These are phyloP conservation scores for Gortyna flavago DNA, from an alignment of 2,888 invertebrate species.

Conservation along the genomic window DNA sequence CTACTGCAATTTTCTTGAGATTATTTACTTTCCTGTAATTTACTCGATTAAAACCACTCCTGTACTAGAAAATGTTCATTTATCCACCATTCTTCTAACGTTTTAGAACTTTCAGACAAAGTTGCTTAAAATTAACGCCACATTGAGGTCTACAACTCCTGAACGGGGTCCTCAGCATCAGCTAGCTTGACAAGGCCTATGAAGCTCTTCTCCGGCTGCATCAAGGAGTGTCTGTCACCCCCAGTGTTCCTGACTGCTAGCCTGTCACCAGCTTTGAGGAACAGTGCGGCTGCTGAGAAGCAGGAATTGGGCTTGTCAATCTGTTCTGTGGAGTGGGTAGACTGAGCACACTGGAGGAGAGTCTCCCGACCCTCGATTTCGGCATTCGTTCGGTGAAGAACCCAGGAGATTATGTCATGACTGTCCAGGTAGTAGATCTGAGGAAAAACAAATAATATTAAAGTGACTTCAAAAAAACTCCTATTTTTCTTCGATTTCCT, in stretches of 20 bases:
- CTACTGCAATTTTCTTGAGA: constrained; percentile 18
- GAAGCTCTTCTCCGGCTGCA: constrained; percentile 94
- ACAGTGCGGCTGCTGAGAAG: constrained; percentile 92
- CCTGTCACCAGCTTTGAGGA: constrained; percentile 91
- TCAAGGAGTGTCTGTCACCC: constrained; percentile 92
- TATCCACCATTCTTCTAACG: constrained; percentile 9
- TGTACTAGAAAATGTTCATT: constrained; percentile 25
- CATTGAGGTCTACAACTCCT: constrained; percentile 75
- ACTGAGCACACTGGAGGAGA: constrained; percentile 93
- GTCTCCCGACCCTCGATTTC: constrained; percentile 89
- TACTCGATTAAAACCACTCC: not conserved
- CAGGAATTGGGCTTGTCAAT: constrained; percentile 93
- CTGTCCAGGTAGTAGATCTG: constrained; percentile 95
- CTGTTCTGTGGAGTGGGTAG: constrained; percentile 89
- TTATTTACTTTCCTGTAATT: constrained; percentile 11
- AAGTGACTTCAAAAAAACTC: not conserved
- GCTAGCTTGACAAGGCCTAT: constrained; percentile 95
- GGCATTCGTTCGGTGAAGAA: constrained; percentile 91
- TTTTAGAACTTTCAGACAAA: constrained; percentile 18
- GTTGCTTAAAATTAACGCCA: constrained; percentile 36
- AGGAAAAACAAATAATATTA: not conserved
- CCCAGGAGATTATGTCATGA: constrained; percentile 94
- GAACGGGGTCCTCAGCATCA: constrained; percentile 86
- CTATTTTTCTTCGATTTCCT: no score
- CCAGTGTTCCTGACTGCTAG: constrained; percentile 93